Conservation (phyloP, 1,140 invertebrate genomes). For the Galendromus occidentalis region DNA sequence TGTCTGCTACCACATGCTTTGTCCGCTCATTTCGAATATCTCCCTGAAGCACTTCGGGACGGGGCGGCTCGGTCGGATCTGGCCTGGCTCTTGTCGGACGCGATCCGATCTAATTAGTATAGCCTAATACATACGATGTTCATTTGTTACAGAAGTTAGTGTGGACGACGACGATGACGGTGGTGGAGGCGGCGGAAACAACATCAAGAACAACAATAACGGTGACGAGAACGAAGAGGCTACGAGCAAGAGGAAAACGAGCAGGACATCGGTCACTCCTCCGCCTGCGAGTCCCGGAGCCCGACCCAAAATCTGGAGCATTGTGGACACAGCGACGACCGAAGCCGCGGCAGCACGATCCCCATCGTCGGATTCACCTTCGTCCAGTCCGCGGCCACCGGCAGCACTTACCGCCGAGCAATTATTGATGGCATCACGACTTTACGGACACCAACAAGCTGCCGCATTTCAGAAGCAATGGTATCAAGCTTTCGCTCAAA, state of each 20-base stretch:
- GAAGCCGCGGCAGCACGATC: constrained; percentile 1
- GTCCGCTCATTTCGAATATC: no score
- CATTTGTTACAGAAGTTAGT: background rate
- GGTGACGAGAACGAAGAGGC: background rate
- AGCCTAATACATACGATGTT: background rate
- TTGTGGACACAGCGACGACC: background rate
- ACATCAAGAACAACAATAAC: no score
- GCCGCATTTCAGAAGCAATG: background rate
- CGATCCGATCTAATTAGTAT: background rate
- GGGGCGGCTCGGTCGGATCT: no score
- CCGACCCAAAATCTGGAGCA: constrained; percentile 2
- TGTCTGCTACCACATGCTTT: no score
- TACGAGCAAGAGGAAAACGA: background rate
- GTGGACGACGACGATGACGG: background rate
- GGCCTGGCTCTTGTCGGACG: background rate
- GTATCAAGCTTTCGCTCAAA: constrained; percentile 2
- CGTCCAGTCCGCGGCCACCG: background rate
- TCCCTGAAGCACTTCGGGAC: no score
- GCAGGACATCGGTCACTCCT: background rate
- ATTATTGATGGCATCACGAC: background rate
- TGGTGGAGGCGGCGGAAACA: no score
- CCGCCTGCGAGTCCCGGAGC: background rate
- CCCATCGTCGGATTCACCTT: background rate
- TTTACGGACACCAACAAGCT: constrained; percentile 3
- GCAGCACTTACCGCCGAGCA: background rate